Percentiles rank a stretch among this genome's conserved stretches.
These are phyloP conservation scores for Passer montanus DNA, from an alignment of 2,113 vertebrate genomes.

Conservation along the genomic window DNA sequence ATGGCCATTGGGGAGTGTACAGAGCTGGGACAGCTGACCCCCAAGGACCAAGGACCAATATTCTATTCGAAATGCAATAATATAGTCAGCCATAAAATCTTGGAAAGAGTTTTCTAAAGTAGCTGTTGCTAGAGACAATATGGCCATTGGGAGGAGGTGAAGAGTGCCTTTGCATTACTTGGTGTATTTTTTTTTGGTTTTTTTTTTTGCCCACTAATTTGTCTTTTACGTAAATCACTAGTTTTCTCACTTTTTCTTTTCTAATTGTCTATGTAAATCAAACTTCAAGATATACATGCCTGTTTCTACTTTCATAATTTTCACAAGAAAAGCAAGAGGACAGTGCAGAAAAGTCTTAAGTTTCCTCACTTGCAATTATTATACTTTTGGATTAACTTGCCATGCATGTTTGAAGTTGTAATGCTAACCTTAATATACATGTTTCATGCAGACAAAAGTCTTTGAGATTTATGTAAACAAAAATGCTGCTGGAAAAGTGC, in stretches of 20 bases:
- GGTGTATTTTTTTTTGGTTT: too few relatives aligned
- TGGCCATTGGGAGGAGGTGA: background rate
- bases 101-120: background rate
- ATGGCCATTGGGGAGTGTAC: background rate
- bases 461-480: background rate
- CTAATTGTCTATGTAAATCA: background rate
- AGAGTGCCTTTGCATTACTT: background rate
- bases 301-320: background rate
- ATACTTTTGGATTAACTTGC: background rate
- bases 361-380: background rate
- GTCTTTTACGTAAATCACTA: background rate
- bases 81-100: background rate
- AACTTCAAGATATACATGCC: rapidly evolving
- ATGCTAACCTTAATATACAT: background rate
- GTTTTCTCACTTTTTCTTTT: background rate
- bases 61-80: background rate
- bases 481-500: background rate
- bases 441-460: background rate
- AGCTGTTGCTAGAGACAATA: background rate
- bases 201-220: background rate
- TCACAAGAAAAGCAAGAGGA: background rate
- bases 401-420: background rate
- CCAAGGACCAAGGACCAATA: background rate
- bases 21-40: background rate
- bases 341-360: background rate